These are phyloP conservation scores for Latheticus oryzae DNA, from an alignment of 2,888 invertebrate genomes.

Conservation along the genomic window DNA sequence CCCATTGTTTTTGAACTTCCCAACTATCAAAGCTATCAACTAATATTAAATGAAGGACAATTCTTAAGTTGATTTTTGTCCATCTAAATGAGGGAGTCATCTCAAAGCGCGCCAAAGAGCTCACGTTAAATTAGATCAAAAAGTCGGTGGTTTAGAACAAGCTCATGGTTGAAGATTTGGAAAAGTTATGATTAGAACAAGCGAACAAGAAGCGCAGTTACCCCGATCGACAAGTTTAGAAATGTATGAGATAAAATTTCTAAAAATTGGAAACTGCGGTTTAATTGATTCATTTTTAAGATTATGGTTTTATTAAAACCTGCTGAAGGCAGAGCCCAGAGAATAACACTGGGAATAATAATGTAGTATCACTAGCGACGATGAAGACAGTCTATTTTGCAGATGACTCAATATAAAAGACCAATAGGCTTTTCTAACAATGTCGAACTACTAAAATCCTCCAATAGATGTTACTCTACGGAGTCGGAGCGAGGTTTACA, in stretches of 20 bases:
- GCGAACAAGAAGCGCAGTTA: constrained; percentile 70
- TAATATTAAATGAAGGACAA: too few relatives aligned
- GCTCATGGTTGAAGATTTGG: constrained; percentile 72
- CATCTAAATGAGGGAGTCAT: too few relatives aligned
- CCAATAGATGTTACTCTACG: constrained; percentile 58
- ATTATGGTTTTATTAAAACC: constrained; percentile 64
- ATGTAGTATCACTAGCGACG: constrained; percentile 64
- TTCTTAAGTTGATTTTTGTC: too few relatives aligned
- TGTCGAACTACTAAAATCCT: constrained; percentile 71
- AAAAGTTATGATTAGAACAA: constrained; percentile 68
- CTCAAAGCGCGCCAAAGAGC: constrained; percentile 87
- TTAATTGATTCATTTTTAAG: constrained; percentile 46
- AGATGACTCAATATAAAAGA: constrained; percentile 65
- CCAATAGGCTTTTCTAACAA: constrained; percentile 65
- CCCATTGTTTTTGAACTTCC: too few relatives aligned
- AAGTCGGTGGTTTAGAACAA: constrained; percentile 82
- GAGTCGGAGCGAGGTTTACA: constrained; percentile 68
- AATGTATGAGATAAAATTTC: constrained; percentile 63
- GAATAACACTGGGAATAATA: constrained; percentile 58
- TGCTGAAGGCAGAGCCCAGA: constrained; percentile 56
- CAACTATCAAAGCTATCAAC: too few relatives aligned
- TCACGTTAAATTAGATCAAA: constrained; percentile 82
- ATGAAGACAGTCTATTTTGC: constrained; percentile 61
- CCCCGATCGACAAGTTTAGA: constrained; percentile 80
- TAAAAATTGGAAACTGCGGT: background rate